These are phyloP conservation scores for Volucella inflata DNA, from an alignment of 2,888 invertebrate species.

Conservation along the genomic window DNA sequence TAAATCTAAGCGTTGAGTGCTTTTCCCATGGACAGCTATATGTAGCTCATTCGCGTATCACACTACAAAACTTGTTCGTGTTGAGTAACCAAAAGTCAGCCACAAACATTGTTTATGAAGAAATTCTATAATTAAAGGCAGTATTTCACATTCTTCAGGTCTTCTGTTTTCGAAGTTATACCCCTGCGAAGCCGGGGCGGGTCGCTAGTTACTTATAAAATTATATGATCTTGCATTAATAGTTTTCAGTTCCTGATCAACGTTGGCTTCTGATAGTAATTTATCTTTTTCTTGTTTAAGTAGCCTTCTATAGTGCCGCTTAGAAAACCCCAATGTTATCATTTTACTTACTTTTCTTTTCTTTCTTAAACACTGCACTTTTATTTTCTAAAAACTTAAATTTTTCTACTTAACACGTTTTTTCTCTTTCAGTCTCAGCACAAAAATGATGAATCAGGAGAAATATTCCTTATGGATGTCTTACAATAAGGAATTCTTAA, in stretches of 20 bases:
- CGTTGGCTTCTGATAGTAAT: neutral
- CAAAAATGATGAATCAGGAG: neutral
- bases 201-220: neutral
- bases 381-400: too few species aligned
- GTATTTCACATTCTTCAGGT: too few species aligned
- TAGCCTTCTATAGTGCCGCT: neutral
- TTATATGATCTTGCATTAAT: neutral
- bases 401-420: too few species aligned
- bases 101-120: too few species aligned
- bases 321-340: neutral
- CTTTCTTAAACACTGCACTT: neutral
- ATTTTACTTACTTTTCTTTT: neutral
- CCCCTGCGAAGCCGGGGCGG: too few species aligned
- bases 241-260: neutral
- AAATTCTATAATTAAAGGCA: too few species aligned
- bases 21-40: too few species aligned
- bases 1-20: too few species aligned
- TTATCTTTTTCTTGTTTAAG: neutral
- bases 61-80: too few species aligned
- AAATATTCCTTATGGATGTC: neutral
- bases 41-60: too few species aligned
- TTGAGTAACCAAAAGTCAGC: too few species aligned
- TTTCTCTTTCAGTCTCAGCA: neutral
- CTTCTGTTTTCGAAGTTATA: too few species aligned
- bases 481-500: neutral